Conservation (phyloP, 2,797 vertebrate species). For the Sebastes taczanowskii region DNA sequence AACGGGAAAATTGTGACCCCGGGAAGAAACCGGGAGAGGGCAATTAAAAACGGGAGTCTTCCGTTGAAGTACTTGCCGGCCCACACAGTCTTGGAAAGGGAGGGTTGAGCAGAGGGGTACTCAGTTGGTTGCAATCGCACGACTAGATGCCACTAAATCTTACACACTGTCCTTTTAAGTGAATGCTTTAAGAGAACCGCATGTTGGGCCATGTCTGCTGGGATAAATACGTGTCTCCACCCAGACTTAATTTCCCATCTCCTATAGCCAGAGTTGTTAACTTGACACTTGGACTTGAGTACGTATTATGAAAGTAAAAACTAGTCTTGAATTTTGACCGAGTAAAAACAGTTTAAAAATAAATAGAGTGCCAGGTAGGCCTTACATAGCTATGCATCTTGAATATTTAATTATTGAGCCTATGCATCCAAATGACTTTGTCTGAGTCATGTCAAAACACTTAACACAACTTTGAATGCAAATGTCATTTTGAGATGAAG, state of each 20-base stretch:
- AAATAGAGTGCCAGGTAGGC: not conserved
- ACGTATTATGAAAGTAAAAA: not conserved
- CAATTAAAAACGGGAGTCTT: too few species aligned
- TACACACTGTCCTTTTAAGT: too few species aligned
- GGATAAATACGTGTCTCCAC: not conserved
- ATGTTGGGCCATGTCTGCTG: not conserved
- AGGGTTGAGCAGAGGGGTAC: too few species aligned
- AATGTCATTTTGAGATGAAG: not conserved
- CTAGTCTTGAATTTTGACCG: not conserved
- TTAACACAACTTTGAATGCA: not conserved
- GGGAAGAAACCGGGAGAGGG: too few species aligned
- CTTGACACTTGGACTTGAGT: not conserved
- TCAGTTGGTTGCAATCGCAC: too few species aligned
- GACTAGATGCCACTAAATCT: too few species aligned
- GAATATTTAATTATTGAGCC: not conserved
- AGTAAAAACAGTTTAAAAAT: not conserved
- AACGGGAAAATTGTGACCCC: accelerated
- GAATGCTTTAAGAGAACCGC: too few species aligned
- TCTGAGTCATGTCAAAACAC: not conserved
- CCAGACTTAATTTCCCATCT: too few species aligned
- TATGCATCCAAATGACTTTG: not conserved
- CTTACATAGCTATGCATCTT: not conserved
- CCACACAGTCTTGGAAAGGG: too few species aligned
- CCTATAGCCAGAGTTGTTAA: too few species aligned
- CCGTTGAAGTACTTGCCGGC: too few species aligned